Percentiles rank a stretch among this genome's conserved stretches.
Conservation (phyloP, 2,797 vertebrate genomes). For the Sebastolobus alascanus region DNA sequence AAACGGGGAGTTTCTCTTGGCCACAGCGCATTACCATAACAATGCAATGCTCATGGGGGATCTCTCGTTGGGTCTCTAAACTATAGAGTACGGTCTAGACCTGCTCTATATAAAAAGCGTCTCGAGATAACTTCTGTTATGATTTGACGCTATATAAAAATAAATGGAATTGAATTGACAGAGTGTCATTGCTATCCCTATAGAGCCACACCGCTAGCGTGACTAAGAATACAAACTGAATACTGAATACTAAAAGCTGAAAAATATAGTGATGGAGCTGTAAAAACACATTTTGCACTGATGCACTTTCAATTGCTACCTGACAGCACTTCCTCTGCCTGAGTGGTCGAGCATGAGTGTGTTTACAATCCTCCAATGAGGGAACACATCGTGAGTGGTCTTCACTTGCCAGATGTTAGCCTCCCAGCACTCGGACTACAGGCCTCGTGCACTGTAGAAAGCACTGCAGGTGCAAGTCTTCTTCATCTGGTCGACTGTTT, state of each 20-base stretch:
- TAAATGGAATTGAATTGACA: too few relatives aligned
- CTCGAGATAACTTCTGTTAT: too few relatives aligned
- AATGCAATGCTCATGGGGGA: too few relatives aligned
- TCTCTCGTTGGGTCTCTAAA: too few relatives aligned
- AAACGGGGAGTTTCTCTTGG: too few relatives aligned
- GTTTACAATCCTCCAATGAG: constrained; percentile 25
- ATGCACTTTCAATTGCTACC: background rate
- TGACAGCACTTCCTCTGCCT: constrained; percentile 6
- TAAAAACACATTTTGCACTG: background rate
- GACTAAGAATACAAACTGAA: background rate
- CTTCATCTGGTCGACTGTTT: background rate
- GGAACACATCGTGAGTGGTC: background rate
- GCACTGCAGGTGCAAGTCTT: background rate
- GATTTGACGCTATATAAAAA: too few relatives aligned
- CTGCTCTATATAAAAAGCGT: too few relatives aligned
- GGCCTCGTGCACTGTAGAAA: background rate
- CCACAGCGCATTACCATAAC: too few relatives aligned
- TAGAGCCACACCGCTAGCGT: background rate
- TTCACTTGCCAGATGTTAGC: constrained; percentile 21
- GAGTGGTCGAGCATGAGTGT: constrained; percentile 11
- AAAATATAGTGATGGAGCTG: background rate
- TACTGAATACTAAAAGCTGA: background rate
- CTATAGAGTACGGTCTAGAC: too few relatives aligned
- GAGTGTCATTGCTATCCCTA: background rate
- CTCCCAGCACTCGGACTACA: background rate